Percentiles rank a stretch among this genome's conserved stretches.
Evolutionary conservation across 2,888 invertebrate genomes (phyloP).

Genomic region (Napeogenes inachia): DNA sequence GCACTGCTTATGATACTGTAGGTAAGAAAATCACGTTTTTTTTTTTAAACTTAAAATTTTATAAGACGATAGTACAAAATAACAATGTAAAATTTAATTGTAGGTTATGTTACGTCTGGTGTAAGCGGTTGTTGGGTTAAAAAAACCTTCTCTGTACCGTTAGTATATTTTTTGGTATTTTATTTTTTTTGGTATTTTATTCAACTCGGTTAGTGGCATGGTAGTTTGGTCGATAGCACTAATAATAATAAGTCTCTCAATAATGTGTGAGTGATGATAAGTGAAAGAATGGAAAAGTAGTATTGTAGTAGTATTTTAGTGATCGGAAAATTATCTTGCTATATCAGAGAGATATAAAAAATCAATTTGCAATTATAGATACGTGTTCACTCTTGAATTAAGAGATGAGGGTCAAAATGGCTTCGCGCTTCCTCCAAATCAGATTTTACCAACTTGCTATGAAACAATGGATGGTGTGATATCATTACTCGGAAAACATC

Average conservation of each 20-base stretch:
- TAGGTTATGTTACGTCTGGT: conserved; percentile 77
- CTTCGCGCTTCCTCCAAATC: conserved; percentile 79
- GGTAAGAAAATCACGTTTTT: conserved; percentile 40
- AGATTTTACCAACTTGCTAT: conserved; percentile 79
- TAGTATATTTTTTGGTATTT: conserved; percentile 33
- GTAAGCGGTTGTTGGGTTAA: conserved; percentile 87
- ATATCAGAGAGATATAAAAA: too few species aligned
- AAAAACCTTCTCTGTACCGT: conserved; percentile 77
- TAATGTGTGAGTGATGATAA: too few species aligned
- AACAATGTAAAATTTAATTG: conserved; percentile 19
- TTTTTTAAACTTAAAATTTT: too few species aligned
- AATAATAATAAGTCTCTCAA: too few species aligned
- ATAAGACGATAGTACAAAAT: too few species aligned
- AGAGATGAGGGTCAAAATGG: conserved; percentile 79
- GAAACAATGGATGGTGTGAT: conserved; percentile 78
- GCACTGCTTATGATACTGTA: conserved; percentile 57
- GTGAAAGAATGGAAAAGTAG: too few species aligned
- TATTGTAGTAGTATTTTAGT: too few species aligned
- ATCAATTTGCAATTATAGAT: conserved; percentile 39
- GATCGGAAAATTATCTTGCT: too few species aligned
- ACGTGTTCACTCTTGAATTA: conserved; percentile 82
- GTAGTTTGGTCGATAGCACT: too few species aligned
- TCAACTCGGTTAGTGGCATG: too few species aligned
- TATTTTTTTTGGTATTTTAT: too few species aligned
- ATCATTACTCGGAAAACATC: conserved; percentile 31